Percentiles rank a stretch among this genome's conserved stretches.
Evolutionary conservation across 1,140 invertebrate genomes (phyloP).

Genomic region (Bilobella aurantiaca): DNA sequence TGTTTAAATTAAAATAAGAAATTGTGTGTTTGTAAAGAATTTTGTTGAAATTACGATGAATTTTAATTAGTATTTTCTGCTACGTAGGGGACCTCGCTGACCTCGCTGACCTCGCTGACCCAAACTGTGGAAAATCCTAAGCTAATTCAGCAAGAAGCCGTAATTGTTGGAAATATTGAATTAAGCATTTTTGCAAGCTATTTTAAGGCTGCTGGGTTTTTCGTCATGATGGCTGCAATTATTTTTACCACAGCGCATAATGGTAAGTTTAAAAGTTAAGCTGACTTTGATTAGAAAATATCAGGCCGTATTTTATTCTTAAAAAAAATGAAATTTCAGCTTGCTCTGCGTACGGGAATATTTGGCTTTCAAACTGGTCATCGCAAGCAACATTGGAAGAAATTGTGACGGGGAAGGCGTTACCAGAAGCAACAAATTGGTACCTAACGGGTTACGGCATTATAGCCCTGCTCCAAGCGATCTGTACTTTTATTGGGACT

Average conservation of each 20-base stretch:
- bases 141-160: neutral
- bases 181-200: neutral
- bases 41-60: too few relatives aligned
- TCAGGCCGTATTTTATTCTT: too few relatives aligned
- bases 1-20: too few relatives aligned
- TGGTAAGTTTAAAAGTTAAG: neutral
- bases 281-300: neutral
- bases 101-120: too few relatives aligned
- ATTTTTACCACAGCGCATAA: neutral
- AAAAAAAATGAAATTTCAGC: too few relatives aligned
- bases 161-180: neutral
- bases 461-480: neutral
- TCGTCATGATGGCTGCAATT: neutral
- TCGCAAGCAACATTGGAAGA: neutral
- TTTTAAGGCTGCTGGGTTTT: neutral
- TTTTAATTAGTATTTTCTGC: too few relatives aligned
- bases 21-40: too few relatives aligned
- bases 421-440: neutral
- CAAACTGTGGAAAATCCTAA: neutral
- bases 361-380: slow-evolving; percentile 7
- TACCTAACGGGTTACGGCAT: slow-evolving; percentile 1
- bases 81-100: too few relatives aligned
- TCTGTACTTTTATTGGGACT: neutral
- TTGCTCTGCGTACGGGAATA: slow-evolving; percentile 1
- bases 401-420: neutral